Evolutionary conservation across 1,140 invertebrate genomes (phyloP), one percentile per base, ranked within the genome.

Genomic region (Drosophila setifemur): DNA sequence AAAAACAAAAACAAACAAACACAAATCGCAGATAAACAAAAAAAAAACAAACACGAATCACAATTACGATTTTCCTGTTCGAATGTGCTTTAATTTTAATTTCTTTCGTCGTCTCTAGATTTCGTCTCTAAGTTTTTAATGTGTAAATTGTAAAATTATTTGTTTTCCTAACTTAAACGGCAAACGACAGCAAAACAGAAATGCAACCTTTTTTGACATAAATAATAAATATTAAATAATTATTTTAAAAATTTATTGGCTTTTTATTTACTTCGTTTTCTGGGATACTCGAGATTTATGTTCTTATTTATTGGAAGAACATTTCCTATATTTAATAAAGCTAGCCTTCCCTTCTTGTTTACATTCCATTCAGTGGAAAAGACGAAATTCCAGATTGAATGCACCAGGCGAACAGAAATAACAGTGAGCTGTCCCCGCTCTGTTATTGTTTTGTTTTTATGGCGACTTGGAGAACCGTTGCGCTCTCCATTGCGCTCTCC

Each of bases 141-240:
- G 63, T 86, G 75, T 86, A 86, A 86, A 86, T 86, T 86, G 81
- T 86, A 81, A 66, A 86, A 86, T 86, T 86, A 85, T 45, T 69
- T 86, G 67, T 85, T 85, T 75, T 77, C 78, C 66, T 86, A 75
- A 85, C 47, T 60, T 55, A 85, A 70, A 73, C 69, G 60, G 57
- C 64, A 69, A 83, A n/a, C n/a, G 73, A 58, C 66, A 79, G 18
- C 52, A 67, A 73, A 54, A 83, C 54, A 48, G 40, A 63, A 71
- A 73, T 73, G 70, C 69, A 50, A 73, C 60, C 44, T 57, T 72
- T 83, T 83, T 85, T 85, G 64, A 83, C 28, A 79, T 74, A 85
- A 49, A 83, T 67, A 85, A 83, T 53, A 85, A 70, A 83, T 73
- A 66, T 71, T 64, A 71, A 52, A 83, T 79, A 85, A 72, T 85